A percentile compares a stretch with the other conserved stretches of the same genome.
These are phyloP conservation scores for Aphaenogaster floridana DNA, from an alignment of 1,140 invertebrate genomes.

Conservation along the genomic window DNA sequence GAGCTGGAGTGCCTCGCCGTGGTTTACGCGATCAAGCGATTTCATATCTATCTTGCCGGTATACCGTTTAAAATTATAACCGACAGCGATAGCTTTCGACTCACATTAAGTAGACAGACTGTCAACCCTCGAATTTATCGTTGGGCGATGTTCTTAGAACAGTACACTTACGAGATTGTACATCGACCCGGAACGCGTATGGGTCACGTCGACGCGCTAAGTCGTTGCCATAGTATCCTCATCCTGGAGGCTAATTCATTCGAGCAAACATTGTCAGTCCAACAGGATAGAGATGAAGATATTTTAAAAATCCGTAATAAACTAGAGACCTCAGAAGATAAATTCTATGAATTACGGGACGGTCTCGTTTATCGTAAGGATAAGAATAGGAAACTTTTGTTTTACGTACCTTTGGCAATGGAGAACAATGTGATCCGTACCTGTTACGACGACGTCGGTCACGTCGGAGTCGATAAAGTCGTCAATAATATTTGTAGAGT, in stretches of 20 bases:
- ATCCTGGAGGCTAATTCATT: no score
- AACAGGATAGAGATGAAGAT: no score
- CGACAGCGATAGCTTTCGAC: background rate
- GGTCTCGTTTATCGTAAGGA: slow-evolving; percentile 24
- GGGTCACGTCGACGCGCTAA: slow-evolving; percentile 19
- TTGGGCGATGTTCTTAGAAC: slow-evolving; percentile 10
- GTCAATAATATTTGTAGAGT: slow-evolving; percentile 58
- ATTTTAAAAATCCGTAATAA: background rate
- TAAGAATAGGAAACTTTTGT: background rate
- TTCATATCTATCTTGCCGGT: background rate
- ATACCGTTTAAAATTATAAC: background rate
- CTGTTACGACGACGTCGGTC: slow-evolving; percentile 74
- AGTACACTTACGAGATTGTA: slow-evolving; percentile 10
- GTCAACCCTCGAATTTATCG: background rate
- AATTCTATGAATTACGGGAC: slow-evolving; percentile 3
- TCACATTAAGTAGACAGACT: background rate
- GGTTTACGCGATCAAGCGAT: background rate
- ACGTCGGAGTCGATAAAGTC: slow-evolving; percentile 74
- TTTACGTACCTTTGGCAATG: slow-evolving; percentile 28
- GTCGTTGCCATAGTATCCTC: background rate
- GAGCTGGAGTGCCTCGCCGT: background rate
- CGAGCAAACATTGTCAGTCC: no score
- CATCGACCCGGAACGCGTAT: background rate
- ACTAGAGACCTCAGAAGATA: background rate
- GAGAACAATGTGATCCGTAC: slow-evolving; percentile 64